phyloP scores from a whole-genome alignment of 2,888 invertebrate species.

The Drosophila paranaensis region DNA sequence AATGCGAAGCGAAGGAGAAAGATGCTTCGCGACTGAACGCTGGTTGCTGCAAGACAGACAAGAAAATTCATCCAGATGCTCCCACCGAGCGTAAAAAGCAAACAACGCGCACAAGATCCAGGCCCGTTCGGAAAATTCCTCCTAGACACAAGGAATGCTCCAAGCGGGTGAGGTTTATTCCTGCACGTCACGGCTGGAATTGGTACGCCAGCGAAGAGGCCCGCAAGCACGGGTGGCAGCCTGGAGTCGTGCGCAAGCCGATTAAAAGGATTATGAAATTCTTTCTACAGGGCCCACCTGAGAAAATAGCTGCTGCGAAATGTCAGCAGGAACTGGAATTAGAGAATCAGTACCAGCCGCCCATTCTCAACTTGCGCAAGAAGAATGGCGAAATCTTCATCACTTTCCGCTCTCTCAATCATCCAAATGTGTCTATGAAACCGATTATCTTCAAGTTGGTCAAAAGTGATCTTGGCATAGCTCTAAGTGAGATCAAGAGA shows the following conservation, averaged over 20 bases:
- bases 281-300: slow-evolving; percentile 76
- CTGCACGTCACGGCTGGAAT: slow-evolving; percentile 88
- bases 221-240: slow-evolving; percentile 80
- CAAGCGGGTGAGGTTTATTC: slow-evolving; percentile 86
- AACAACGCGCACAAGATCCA: neutral
- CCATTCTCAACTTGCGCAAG: slow-evolving; percentile 88
- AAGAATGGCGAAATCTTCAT: slow-evolving; percentile 88
- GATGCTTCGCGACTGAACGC: neutral
- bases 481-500: slow-evolving; percentile 86
- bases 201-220: slow-evolving; percentile 85
- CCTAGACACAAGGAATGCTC: slow-evolving; percentile 83
- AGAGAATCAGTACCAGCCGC: slow-evolving; percentile 83
- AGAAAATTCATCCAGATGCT: neutral
- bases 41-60: neutral
- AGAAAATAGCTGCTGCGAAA: slow-evolving; percentile 59
- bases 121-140: neutral
- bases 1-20: slow-evolving; percentile 29
- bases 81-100: neutral
- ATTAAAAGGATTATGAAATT: slow-evolving; percentile 82
- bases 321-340: slow-evolving; percentile 75
- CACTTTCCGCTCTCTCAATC: slow-evolving; percentile 88
- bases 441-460: slow-evolving; percentile 89
- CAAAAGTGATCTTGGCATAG: slow-evolving; percentile 86
- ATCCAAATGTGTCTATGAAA: slow-evolving; percentile 88
- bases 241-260: slow-evolving; percentile 81